Evolutionary conservation across 1,140 invertebrate genomes (phyloP).

Genomic region (Aphis gossypii): DNA sequence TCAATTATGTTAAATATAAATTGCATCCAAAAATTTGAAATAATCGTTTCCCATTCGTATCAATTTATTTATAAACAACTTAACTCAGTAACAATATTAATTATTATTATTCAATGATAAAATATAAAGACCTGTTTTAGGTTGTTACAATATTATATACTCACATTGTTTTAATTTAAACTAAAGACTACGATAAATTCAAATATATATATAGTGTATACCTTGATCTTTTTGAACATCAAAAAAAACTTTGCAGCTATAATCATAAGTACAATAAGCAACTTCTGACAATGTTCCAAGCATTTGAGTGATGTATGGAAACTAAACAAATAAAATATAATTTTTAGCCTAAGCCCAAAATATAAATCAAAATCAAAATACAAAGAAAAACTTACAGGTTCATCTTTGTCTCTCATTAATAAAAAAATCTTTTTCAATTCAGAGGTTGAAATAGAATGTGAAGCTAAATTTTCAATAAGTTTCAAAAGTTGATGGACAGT

Average conservation of each 20-base stretch:
- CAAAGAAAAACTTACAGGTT: conserved; percentile 60
- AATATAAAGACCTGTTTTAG: not conserved
- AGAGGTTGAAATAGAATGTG: conserved; percentile 68
- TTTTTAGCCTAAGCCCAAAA: conserved; percentile 37
- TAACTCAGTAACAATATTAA: not conserved
- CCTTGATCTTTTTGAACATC: conserved; percentile 66
- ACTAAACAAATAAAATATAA: conserved; percentile 62
- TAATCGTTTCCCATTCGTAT: not conserved
- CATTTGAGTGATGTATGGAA: conserved; percentile 64
- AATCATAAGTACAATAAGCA: conserved; percentile 64
- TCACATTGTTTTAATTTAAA: not conserved
- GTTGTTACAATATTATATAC: not conserved
- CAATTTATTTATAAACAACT: not conserved
- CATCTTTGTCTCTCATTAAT: conserved; percentile 64
- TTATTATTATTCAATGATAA: not conserved
- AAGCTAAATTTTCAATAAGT: conserved; percentile 69
- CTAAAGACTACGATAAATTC: not conserved
- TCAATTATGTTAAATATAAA: not conserved
- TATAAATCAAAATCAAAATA: conserved; percentile 35
- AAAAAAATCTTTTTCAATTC: conserved; percentile 69
- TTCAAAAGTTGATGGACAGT: conserved; percentile 68
- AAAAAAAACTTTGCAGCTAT: conserved; percentile 66
- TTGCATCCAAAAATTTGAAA: not conserved
- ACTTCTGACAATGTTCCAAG: conserved; percentile 66
- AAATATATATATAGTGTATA: not conserved